phyloP scores from a whole-genome alignment of 2,113 vertebrate genomes.

The Craseonycteris thonglongyai region DNA sequence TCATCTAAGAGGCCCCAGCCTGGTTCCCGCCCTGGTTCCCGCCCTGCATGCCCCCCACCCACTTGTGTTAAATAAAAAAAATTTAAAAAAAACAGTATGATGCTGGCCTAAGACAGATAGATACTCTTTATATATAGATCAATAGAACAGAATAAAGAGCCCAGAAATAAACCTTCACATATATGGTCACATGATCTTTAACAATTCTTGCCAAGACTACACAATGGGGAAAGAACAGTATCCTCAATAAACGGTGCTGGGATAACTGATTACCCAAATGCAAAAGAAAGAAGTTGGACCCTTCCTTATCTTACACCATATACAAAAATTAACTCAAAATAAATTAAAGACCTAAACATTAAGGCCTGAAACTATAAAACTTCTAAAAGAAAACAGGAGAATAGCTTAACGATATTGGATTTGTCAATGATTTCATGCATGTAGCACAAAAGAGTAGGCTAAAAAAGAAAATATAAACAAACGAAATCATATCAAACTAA shows the following conservation, averaged over 20 bases:
- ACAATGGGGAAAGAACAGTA: not conserved
- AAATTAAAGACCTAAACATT: not conserved
- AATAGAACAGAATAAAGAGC: not conserved
- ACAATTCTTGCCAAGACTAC: not conserved
- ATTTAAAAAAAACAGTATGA: not conserved
- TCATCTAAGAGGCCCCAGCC: too few species aligned
- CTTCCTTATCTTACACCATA: not conserved
- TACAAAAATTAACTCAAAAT: not conserved
- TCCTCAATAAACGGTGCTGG: not conserved
- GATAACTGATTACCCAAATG: not conserved
- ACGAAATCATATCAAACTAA: not conserved
- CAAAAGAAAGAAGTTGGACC: not conserved
- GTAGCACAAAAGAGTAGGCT: not conserved
- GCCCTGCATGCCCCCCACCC: too few species aligned
- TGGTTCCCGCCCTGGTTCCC: too few species aligned
- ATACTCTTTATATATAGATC: too few species aligned
- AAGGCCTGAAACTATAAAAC: not conserved
- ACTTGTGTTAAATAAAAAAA: too few species aligned
- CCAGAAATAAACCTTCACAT: not conserved
- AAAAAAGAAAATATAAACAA: not conserved
- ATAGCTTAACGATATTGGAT: not conserved
- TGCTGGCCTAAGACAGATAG: not conserved
- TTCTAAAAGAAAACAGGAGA: not conserved
- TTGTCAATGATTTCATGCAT: not conserved
- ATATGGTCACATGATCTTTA: not conserved